phyloP scores from a whole-genome alignment of 2,797 vertebrate species.

The Erethizon dorsatum region DNA sequence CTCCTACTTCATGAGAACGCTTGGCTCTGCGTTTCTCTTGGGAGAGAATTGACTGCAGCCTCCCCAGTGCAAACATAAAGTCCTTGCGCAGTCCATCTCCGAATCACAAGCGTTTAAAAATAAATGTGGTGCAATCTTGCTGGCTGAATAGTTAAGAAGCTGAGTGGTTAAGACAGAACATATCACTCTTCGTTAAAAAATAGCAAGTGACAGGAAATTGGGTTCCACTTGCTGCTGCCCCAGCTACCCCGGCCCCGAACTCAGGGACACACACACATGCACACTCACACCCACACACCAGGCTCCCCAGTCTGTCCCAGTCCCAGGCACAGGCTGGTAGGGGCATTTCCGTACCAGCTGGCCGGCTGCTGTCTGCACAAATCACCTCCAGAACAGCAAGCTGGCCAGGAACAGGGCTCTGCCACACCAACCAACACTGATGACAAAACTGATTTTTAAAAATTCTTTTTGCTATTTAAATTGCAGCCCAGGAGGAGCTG shows the following conservation, averaged over 20 bases:
- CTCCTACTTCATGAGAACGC: neutral
- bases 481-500: neutral
- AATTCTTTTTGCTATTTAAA: constrained; percentile 60
- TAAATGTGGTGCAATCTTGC: constrained; percentile 27
- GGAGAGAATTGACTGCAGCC: neutral
- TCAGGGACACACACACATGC: neutral
- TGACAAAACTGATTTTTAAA: constrained; percentile 57
- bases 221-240: neutral
- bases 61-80: neutral
- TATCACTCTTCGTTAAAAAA: constrained; percentile 33
- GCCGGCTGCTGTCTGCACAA: neutral
- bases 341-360: neutral
- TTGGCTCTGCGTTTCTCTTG: neutral
- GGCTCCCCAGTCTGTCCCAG: neutral
- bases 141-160: neutral
- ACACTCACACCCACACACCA: neutral
- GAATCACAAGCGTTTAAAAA: constrained; percentile 66
- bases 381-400: constrained; percentile 6
- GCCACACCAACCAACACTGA: constrained; percentile 41
- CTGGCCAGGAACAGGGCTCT: neutral
- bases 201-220: constrained; percentile 13
- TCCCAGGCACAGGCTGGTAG: neutral
- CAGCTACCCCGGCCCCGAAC: neutral
- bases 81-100: constrained; percentile 56
- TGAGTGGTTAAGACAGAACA: constrained; percentile 48